A percentile compares a stretch with the other conserved stretches of the same genome.
Conservation (phyloP, 2,113 vertebrate species). For the Gasterosteus nipponicus region DNA sequence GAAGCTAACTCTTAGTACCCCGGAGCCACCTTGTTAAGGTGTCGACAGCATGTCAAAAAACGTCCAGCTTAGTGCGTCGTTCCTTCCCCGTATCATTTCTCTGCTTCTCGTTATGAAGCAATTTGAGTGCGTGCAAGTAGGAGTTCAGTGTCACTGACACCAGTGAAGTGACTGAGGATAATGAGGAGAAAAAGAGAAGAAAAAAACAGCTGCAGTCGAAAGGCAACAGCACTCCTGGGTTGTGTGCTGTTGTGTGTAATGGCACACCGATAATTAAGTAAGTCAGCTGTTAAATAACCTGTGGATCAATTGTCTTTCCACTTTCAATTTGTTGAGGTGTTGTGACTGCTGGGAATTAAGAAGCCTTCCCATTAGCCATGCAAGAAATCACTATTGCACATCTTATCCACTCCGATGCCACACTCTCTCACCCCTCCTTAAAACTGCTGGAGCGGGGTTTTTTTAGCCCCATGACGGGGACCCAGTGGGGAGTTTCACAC, state of each 20-base stretch:
- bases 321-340: constrained; percentile 24
- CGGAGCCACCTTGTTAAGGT: constrained; percentile 9
- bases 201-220: neutral
- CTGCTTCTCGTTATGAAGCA: neutral
- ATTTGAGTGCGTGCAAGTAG: neutral
- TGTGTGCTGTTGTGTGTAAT: constrained; percentile 18
- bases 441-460: neutral
- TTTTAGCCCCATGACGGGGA: neutral
- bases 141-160: constrained; percentile 17
- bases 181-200: neutral
- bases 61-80: neutral
- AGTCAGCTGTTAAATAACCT: constrained; percentile 46
- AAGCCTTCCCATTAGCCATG: constrained; percentile 1
- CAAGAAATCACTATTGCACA: neutral
- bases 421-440: neutral
- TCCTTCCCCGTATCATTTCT: neutral
- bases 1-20: neutral
- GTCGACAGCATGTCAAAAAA: neutral
- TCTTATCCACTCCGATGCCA: neutral
- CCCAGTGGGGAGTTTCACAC: neutral
- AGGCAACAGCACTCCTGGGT: neutral
- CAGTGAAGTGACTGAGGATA: constrained; percentile 12
- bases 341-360: constrained; percentile 34
- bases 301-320: constrained; percentile 31
- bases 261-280: constrained; percentile 26